phyloP scores from a whole-genome alignment of 2,113 vertebrate species.

The Aptenodytes patagonicus region DNA sequence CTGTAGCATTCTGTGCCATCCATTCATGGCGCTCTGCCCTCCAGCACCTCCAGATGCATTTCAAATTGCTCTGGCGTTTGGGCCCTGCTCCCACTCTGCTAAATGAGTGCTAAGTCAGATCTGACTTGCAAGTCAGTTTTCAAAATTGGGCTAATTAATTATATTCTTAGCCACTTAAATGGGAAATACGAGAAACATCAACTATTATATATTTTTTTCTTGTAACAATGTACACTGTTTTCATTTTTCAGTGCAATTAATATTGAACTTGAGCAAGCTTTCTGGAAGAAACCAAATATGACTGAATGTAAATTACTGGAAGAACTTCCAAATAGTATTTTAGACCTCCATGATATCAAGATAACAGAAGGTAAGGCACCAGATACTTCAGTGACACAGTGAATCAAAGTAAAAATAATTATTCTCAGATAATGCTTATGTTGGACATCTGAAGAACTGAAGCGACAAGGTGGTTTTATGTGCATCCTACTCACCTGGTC shows the following conservation, averaged over 20 bases:
- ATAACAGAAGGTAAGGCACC: conserved; percentile 79
- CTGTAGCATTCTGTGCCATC: neutral
- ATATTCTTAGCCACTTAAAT: neutral
- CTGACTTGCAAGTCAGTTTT: neutral
- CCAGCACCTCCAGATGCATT: neutral
- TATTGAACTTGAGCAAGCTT: conserved; percentile 49
- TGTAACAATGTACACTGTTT: neutral
- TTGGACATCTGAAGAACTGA: neutral
- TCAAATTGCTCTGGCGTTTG: neutral
- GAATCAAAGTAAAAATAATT: neutral
- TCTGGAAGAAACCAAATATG: conserved; percentile 78
- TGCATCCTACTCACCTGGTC: neutral
- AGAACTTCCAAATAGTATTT: conserved; percentile 71
- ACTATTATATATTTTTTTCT: neutral
- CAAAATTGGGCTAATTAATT: neutral
- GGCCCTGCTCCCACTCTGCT: neutral
- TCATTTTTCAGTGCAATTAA: conserved; percentile 61
- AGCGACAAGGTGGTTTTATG: neutral
- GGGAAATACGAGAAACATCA: neutral
- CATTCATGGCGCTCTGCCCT: neutral
- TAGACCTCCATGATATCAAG: conserved; percentile 73
- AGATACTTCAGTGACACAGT: neutral
- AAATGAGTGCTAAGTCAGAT: neutral
- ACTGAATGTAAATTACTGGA: conserved; percentile 69
- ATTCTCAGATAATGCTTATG: neutral